Base-by-base conservation (phyloP, 2,888 invertebrate genomes). In the Serrognathus titanus region DNA sequence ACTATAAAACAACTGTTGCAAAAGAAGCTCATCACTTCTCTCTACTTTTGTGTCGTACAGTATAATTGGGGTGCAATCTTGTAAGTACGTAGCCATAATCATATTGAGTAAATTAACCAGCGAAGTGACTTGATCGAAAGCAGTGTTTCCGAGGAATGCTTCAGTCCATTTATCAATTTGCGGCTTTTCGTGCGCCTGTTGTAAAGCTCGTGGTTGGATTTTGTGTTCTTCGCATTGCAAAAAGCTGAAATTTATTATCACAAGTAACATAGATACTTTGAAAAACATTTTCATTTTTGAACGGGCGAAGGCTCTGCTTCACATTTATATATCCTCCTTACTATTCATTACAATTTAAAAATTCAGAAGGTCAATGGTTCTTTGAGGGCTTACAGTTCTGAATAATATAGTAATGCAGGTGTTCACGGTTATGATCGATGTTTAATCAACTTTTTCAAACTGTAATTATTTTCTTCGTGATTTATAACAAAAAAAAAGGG, bases 1-100 rank as follows among this genome's bases (percentile, higher is more conserved):
- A 36, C 71, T 76, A 69, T 75, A 79, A 0, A 89, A 79, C 0
- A 89, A 74, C 57, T 81, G 79, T 71, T 85, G 81, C 62, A 88
- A 71, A 9, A 88, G 68, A 40, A 81, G 75, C 48, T 78, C 81
- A 49, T 86, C 83, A 38, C 79, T 79, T 3, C 78, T 75, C 69
- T 84, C 83, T 1, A 85, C 81, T 68, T 77, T 78, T 55, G 68
- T 78, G 58, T 89, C 89, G 63, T 89, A 89, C n/a, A 89, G 79
- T 58, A 88, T 80, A 2, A 85, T 80, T 1, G 87, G 83, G 1
- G 83, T 83, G 66, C 89, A 89, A 55, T 83, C 83, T n/a, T 73
- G 76, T 24, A 89, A 72, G 73, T 89, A 84, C 7, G 81, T 80
- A 1, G 76, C 48, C 1, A 85, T 82, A 38, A 89, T 79, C 66